Conservation (phyloP, 2,888 invertebrate species). For the Lepidocyrtinus sp. region DNA sequence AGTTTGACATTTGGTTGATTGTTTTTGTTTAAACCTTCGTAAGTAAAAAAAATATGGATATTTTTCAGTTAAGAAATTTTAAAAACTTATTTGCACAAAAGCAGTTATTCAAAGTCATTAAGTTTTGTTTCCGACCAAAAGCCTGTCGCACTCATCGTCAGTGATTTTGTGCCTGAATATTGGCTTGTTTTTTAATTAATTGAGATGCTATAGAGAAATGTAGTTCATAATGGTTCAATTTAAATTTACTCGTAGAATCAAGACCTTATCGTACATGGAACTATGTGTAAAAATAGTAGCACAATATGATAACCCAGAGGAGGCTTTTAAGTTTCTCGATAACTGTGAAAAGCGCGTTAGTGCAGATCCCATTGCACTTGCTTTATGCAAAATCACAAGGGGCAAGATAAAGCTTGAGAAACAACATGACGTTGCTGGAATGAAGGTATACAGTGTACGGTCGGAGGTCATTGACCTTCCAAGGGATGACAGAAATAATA, state of each 20-base stretch:
- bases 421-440: slow-evolving; percentile 83
- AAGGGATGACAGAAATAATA: too few relatives aligned
- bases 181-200: neutral
- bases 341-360: slow-evolving; percentile 91
- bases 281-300: slow-evolving; percentile 84
- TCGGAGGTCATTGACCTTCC: too few relatives aligned
- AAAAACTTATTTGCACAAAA: too few relatives aligned
- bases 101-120: too few relatives aligned
- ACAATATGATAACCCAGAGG: slow-evolving; percentile 85
- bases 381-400: slow-evolving; percentile 89
- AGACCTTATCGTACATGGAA: slow-evolving; percentile 92
- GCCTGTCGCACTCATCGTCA: too few relatives aligned
- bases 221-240: neutral
- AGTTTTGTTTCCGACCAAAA: too few relatives aligned
- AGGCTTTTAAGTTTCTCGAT: slow-evolving; percentile 89
- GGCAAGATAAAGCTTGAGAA: slow-evolving; percentile 86
- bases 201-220: neutral
- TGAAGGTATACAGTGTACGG: too few relatives aligned
- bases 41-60: too few relatives aligned
- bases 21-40: too few relatives aligned
- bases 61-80: too few relatives aligned
- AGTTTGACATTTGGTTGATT: too few relatives aligned
- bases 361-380: slow-evolving; percentile 87
- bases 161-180: neutral
- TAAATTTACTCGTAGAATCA: slow-evolving; percentile 90